Conservation (phyloP, 2,113 vertebrate genomes). For the Poeciliopsis turrubarensis region DNA sequence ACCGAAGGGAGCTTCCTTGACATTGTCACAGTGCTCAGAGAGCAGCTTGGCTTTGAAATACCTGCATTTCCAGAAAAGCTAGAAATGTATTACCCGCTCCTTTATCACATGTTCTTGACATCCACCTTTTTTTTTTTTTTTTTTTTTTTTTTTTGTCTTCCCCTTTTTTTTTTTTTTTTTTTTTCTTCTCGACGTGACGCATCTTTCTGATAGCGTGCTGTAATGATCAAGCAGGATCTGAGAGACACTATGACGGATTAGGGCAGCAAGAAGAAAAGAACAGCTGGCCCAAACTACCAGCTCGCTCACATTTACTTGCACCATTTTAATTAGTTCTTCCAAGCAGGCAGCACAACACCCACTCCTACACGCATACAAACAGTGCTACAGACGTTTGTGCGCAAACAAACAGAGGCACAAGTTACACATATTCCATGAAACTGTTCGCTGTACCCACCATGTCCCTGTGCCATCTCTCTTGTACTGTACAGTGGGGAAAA, state of each 20-base stretch:
- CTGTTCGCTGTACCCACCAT: slow-evolving; percentile 33
- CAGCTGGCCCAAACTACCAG: slow-evolving; percentile 64
- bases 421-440: slow-evolving; percentile 47
- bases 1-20: too few relatives aligned
- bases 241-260: slow-evolving; percentile 48
- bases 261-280: slow-evolving; percentile 47
- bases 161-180: slow-evolving; percentile 12
- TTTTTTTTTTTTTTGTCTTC: too few relatives aligned
- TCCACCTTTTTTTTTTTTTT: background rate
- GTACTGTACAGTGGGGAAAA: slow-evolving; percentile 31
- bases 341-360: slow-evolving; percentile 21
- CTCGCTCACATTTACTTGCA: slow-evolving; percentile 48
- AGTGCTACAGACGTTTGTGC: slow-evolving; percentile 8
- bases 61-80: too few relatives aligned
- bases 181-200: background rate
- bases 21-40: too few relatives aligned
- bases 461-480: slow-evolving; percentile 26
- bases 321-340: slow-evolving; percentile 62
- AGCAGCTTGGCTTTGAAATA: too few relatives aligned
- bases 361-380: background rate
- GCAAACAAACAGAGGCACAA: background rate
- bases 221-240: slow-evolving; percentile 45
- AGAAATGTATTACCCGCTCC: background rate
- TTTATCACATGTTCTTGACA: slow-evolving; percentile 39
- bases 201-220: slow-evolving; percentile 13